Percentiles rank a stretch among this genome's conserved stretches.
phyloP scores from a whole-genome alignment of 2,113 vertebrate species.

The western clawed frog (Xenopus tropicalis) region DNA sequence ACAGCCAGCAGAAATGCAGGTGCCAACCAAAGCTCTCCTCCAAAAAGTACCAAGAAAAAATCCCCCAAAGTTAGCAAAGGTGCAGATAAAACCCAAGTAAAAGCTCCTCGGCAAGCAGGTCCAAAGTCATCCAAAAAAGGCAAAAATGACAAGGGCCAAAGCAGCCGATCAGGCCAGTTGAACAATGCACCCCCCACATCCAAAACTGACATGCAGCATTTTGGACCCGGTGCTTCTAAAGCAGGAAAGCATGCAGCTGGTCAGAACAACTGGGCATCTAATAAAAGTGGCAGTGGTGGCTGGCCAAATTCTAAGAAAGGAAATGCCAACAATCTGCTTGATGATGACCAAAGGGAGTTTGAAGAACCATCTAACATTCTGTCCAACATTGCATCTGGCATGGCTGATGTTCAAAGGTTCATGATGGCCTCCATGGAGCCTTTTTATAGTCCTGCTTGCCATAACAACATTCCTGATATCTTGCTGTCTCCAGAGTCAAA shows the following conservation, averaged over 20 bases:
- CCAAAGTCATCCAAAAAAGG: conserved; percentile 88
- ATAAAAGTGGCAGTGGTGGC: conserved; percentile 65
- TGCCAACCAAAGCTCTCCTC: conserved; percentile 73
- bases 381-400: conserved; percentile 98
- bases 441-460: conserved; percentile 82
- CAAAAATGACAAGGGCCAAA: conserved; percentile 83
- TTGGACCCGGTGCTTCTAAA: conserved; percentile 52
- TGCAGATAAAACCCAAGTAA: conserved; percentile 75
- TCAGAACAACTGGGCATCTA: conserved; percentile 76
- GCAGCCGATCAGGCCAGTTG: conserved; percentile 52
- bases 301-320: conserved; percentile 73
- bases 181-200: conserved; percentile 49
- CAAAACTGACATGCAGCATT: conserved; percentile 63
- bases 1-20: conserved; percentile 76
- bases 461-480: conserved; percentile 70
- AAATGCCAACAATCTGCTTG: conserved; percentile 73
- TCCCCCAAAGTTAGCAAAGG: conserved; percentile 84
- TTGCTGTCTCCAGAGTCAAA: conserved; percentile 89
- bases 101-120: conserved; percentile 77
- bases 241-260: conserved; percentile 63
- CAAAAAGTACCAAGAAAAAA: conserved; percentile 88
- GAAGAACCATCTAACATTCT: conserved; percentile 98
- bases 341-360: conserved; percentile 94
- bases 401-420: conserved; percentile 97
- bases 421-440: conserved; percentile 99